Conservation (phyloP, 2,888 invertebrate species). For the Drosophila picticornis region DNA sequence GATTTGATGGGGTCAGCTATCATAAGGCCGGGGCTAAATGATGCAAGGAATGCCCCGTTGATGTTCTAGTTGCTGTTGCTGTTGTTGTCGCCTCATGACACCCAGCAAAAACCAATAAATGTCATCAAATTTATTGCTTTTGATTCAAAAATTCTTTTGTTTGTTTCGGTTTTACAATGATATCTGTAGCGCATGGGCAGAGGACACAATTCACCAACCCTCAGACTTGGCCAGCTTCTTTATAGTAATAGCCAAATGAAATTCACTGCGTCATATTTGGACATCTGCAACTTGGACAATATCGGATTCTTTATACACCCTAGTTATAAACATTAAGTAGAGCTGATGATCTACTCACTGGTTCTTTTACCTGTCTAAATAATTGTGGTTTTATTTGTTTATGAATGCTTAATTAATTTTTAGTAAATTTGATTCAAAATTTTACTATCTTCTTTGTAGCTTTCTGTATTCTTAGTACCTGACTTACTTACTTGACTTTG, state of each 20-base stretch:
- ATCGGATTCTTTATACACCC: neutral
- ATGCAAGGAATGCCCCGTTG: constrained; percentile 59
- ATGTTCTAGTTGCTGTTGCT: constrained; percentile 4
- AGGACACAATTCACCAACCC: constrained; percentile 25
- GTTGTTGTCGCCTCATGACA: constrained; percentile 53
- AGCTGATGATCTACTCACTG: neutral
- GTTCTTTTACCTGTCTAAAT: neutral
- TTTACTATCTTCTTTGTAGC: neutral
- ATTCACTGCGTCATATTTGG: neutral
- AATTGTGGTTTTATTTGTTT: accelerated
- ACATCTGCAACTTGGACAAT: neutral
- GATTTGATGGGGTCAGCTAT: constrained; percentile 55
- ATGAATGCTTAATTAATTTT: neutral
- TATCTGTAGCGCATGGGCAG: constrained; percentile 9
- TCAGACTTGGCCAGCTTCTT: neutral
- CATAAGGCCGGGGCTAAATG: constrained; percentile 63
- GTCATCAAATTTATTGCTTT: constrained; percentile 84
- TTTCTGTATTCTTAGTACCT: neutral
- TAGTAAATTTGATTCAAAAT: neutral
- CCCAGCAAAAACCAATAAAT: constrained; percentile 84
- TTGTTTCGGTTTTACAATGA: constrained; percentile 72
- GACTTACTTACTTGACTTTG: neutral
- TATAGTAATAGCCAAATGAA: neutral
- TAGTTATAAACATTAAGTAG: neutral
- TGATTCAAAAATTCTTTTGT: constrained; percentile 81